phyloP scores from a whole-genome alignment of 2,888 invertebrate species.

The Drosophila crucigera region DNA sequence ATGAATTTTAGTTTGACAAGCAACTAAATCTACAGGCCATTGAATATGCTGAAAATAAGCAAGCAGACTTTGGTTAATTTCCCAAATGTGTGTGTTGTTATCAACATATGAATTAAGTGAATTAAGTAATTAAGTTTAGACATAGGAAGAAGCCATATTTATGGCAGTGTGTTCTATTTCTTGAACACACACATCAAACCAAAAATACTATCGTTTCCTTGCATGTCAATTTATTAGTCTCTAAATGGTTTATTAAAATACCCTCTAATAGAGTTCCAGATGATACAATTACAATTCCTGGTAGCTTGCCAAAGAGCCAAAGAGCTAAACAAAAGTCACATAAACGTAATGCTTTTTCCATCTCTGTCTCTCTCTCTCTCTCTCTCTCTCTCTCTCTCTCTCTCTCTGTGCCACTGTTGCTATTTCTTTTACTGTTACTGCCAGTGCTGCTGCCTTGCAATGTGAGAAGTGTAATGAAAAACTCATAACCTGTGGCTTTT shows the following conservation, averaged over 20 bases:
- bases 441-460: conserved; percentile 33
- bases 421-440: conserved; percentile 4
- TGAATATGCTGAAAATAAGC: not conserved
- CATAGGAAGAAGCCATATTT: not conserved
- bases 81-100: not conserved
- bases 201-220: not conserved
- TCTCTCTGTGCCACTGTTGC: not conserved
- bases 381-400: not conserved
- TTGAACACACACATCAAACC: not conserved
- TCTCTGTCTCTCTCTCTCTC: not conserved
- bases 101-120: not conserved
- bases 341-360: conserved; percentile 33
- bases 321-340: conserved; percentile 53
- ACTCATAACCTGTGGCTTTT: conserved; percentile 79
- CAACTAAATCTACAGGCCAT: not conserved
- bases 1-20: not conserved
- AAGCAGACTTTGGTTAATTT: not conserved
- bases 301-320: conserved; percentile 64
- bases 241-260: conserved; percentile 36
- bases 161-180: not conserved
- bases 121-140: not conserved
- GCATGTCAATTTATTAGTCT: conserved; percentile 13
- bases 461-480: conserved; percentile 67
- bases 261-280: conserved; percentile 21
- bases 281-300: conserved; percentile 56